Conservation (phyloP, 2,113 vertebrate genomes). For the Lathamus discolor region DNA sequence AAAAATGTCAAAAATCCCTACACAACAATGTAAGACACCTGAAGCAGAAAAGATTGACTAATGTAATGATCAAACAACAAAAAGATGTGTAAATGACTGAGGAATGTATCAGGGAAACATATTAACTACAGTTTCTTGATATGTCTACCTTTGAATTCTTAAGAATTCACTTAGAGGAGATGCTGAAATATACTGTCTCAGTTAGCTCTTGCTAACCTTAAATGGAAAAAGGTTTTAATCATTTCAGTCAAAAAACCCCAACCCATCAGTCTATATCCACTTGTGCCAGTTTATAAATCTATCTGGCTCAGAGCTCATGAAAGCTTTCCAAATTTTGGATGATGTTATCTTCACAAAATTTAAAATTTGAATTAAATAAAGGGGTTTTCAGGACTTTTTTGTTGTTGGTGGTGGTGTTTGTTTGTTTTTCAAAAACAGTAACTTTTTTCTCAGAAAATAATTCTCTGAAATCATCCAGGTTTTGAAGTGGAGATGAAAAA, state of each 20-base stretch:
- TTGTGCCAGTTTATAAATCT: background rate
- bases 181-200: background rate
- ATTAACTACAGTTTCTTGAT: constrained; percentile 34
- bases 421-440: background rate
- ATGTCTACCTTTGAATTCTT: background rate
- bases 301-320: background rate
- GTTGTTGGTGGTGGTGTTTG: background rate
- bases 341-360: background rate
- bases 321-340: background rate
- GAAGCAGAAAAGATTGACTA: background rate
- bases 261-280: background rate
- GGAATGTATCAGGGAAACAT: constrained; percentile 7
- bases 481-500: background rate
- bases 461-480: background rate
- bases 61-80: constrained; percentile 51
- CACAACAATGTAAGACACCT: background rate
- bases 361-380: background rate
- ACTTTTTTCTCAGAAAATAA: background rate
- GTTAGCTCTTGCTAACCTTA: background rate
- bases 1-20: background rate
- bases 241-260: background rate
- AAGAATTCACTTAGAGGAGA: constrained; percentile 13
- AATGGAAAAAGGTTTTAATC: background rate
- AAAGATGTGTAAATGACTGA: background rate
- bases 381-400: background rate